These are phyloP conservation scores for Rhea pennata DNA, from an alignment of 2,113 vertebrate species.

Conservation along the genomic window DNA sequence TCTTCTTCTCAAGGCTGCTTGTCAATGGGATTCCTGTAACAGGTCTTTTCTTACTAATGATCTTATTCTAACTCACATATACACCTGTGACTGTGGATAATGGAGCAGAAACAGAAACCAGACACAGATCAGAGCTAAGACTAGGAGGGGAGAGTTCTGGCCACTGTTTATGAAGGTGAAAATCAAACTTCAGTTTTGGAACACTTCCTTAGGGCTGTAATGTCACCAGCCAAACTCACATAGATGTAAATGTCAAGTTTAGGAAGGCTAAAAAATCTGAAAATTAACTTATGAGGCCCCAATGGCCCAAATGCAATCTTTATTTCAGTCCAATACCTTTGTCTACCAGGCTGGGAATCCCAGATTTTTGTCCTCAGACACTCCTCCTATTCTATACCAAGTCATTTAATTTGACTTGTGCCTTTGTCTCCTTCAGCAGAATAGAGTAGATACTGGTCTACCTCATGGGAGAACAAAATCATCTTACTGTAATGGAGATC, in stretches of 20 bases:
- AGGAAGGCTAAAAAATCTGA: too few relatives aligned
- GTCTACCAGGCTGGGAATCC: background rate
- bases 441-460: background rate
- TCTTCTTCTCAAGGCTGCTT: background rate
- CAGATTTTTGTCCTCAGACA: background rate
- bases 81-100: rapidly evolving
- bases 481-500: background rate
- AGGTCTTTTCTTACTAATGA: background rate
- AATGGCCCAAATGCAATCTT: too few relatives aligned
- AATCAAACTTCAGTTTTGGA: too few relatives aligned
- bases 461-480: background rate
- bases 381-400: background rate
- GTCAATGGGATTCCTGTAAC: background rate
- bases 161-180: too few relatives aligned
- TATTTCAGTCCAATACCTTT: too few relatives aligned
- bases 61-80: background rate
- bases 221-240: too few relatives aligned
- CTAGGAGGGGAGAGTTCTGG: too few relatives aligned
- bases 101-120: background rate
- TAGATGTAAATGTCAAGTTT: too few relatives aligned
- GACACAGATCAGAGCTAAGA: background rate
- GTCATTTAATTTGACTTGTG: background rate
- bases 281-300: too few relatives aligned
- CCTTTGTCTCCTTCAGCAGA: background rate
- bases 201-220: too few relatives aligned